Conservation (phyloP, 2,888 invertebrate genomes). For the Lymantria monacha region DNA sequence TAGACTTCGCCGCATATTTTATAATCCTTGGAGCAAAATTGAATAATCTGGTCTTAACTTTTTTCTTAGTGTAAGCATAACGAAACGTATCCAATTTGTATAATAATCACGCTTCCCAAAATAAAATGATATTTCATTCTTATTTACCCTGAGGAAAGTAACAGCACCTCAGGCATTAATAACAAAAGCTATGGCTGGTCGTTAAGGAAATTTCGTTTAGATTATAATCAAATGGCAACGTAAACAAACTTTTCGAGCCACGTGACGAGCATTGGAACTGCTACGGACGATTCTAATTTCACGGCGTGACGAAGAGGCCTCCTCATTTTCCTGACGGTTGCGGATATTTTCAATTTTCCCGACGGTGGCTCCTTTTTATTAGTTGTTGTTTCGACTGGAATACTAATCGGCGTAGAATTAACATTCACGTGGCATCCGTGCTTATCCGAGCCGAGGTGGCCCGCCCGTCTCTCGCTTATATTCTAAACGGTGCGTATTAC, state of each 20-base stretch:
- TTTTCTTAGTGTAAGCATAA: conserved; percentile 18
- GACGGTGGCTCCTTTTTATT: conserved; percentile 75
- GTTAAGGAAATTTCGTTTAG: conserved; percentile 54
- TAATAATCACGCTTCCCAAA: conserved; percentile 31
- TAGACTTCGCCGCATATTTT: background rate
- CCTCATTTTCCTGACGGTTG: conserved; percentile 77
- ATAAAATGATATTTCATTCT: conserved; percentile 34
- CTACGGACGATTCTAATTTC: conserved; percentile 67
- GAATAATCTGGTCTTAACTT: conserved; percentile 15
- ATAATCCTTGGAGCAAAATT: conserved; percentile 8
- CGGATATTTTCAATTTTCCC: conserved; percentile 81
- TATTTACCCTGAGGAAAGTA: conserved; percentile 29
- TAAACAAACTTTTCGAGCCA: conserved; percentile 71
- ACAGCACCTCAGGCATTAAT: conserved; percentile 35
- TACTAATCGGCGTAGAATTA: conserved; percentile 70
- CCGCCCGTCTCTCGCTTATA: conserved; percentile 11
- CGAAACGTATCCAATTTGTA: conserved; percentile 30
- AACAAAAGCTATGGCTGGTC: conserved; percentile 44
- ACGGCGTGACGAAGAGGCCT: conserved; percentile 70
- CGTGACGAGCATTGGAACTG: conserved; percentile 66
- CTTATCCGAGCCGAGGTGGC: conserved; percentile 43
- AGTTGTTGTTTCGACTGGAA: conserved; percentile 77
- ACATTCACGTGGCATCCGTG: conserved; percentile 62
- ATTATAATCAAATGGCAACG: conserved; percentile 71
- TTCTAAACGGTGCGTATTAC: conserved; percentile 23